Percentiles rank a stretch among this genome's conserved stretches.
phyloP scores from a whole-genome alignment of 1,140 invertebrate genomes.

The Scylla paramamosain region DNA sequence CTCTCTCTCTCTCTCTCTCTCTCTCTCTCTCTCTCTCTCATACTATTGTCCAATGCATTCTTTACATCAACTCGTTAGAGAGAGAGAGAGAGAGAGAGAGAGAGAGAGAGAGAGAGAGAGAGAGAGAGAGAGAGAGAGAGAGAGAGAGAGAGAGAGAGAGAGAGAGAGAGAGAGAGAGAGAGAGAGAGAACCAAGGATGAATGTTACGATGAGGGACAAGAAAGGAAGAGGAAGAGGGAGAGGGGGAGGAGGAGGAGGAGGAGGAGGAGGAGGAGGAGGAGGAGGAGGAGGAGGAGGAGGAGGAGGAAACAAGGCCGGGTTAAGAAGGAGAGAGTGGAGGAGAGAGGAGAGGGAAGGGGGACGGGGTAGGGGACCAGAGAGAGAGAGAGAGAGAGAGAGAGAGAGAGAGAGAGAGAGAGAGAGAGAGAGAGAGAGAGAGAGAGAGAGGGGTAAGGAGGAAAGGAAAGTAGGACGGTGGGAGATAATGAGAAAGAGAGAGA shows the following conservation, averaged over 20 bases:
- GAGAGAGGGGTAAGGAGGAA: neutral
- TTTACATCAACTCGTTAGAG: neutral
- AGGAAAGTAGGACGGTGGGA: too few relatives aligned
- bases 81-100: neutral
- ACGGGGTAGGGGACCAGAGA: neutral
- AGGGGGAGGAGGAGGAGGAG: neutral
- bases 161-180: neutral
- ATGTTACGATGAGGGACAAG: neutral
- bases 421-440: neutral
- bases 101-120: neutral
- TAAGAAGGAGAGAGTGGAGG: neutral
- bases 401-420: neutral
- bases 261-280: neutral
- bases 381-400: neutral
- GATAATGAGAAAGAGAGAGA: neutral
- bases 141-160: neutral
- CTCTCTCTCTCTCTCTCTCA: constrained; percentile 34
- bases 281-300: neutral
- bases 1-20: neutral
- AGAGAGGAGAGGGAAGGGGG: neutral
- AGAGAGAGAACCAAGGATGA: neutral
- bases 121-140: neutral
- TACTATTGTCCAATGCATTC: too few relatives aligned
- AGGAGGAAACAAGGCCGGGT: neutral
- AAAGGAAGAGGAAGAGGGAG: neutral